Base-by-base conservation (phyloP, 2,888 invertebrate species). In the Amiota communis region DNA sequence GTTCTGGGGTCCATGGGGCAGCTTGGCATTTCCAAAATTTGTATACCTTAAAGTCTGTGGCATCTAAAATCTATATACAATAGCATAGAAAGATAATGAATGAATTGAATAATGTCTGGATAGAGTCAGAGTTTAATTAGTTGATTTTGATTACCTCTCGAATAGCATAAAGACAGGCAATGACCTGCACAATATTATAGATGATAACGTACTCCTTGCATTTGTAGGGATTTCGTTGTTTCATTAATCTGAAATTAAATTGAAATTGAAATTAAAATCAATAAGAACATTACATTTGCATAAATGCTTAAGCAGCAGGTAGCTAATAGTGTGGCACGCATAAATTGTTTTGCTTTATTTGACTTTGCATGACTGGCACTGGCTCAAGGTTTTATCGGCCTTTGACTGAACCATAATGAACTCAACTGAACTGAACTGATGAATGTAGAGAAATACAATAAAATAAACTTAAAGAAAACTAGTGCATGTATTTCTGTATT, bases 111-210 rank as follows among this genome's bases (percentile, higher is more conserved):
- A 13, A 23, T 23, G 23, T 23, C 23, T 2, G n/a, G n/a, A n/a
- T n/a, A 23, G 23, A 2, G 23, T 23, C 23, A 23, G 23, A 23
- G 23, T 2, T 23, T 65, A 47, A 15, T 47, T 15, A 57, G 12
- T 47, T 48, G 10, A 11, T n/a, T 13, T 17, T 8, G n/a, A 49
- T 67, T 73, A 89, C 89, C 80, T 79, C 77, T 46, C 74, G 67
- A 15, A 85, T 72, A 72, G 86, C 76, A 72, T 84, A 88, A 3
- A 86, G 15, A 73, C 89, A 89, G 9, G 81, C 74, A 8, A 84
- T 10, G 11, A 97, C 94, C 92, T 97, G 97, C 68, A 93, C 87
- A n/a, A 95, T 89, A 87, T 97, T 97, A 90, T 97, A 97, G 81
- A 92, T 90, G 74, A 93, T 92, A 78, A 97, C 93, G 49, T 94